Evolutionary conservation across 2,113 vertebrate species (phyloP).

Genomic region (Ophthalmolycus amberensis): DNA sequence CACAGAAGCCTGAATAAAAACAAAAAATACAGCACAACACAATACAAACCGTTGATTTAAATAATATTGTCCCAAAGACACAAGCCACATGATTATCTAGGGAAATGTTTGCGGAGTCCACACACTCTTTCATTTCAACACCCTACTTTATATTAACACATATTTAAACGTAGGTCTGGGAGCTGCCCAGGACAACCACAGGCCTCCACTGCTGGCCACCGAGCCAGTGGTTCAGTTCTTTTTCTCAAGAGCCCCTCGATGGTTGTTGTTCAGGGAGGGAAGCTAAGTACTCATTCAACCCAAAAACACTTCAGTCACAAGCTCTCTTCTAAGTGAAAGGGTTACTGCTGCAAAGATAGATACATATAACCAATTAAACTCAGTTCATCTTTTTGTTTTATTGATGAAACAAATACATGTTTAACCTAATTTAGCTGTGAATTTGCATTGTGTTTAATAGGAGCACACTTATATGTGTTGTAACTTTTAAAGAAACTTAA

Average conservation of each 20-base stretch:
- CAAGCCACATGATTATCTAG: constrained; percentile 39
- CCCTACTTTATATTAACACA: constrained; percentile 54
- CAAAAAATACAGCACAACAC: constrained; percentile 33
- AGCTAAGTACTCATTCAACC: constrained; percentile 48
- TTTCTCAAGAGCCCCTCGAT: constrained; percentile 63
- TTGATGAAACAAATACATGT: background rate
- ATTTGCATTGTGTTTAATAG: background rate
- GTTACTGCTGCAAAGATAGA: constrained; percentile 43
- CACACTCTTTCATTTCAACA: constrained; percentile 47
- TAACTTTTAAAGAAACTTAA: background rate
- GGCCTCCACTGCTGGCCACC: constrained; percentile 19
- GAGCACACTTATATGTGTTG: background rate
- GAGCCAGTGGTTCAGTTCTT: constrained; percentile 55
- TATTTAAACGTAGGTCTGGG: constrained; percentile 51
- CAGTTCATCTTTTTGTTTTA: constrained; percentile 24
- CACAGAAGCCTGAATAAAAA: constrained; percentile 28
- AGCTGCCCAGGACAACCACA: constrained; percentile 56
- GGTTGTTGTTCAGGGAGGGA: constrained; percentile 54
- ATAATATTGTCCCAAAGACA: constrained; percentile 31
- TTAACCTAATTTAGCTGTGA: constrained; percentile 7
- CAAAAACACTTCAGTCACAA: constrained; percentile 53
- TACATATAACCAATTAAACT: constrained; percentile 38
- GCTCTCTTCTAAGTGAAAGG: constrained; percentile 49
- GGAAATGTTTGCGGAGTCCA: constrained; percentile 49
- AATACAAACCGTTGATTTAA: constrained; percentile 56